phyloP scores from a whole-genome alignment of 2,888 invertebrate genomes.

The Penaeus monodon region DNA sequence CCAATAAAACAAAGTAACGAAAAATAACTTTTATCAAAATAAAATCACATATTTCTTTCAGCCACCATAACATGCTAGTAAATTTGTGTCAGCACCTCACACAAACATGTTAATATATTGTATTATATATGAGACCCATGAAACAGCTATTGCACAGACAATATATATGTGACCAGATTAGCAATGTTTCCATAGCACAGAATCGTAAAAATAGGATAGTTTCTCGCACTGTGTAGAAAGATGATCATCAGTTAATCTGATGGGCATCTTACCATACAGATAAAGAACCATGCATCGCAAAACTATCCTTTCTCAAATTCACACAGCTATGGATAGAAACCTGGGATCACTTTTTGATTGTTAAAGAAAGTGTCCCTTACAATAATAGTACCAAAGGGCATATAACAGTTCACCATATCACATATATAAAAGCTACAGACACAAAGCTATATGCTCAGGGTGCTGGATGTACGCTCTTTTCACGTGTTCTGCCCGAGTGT shows the following conservation, averaged over 20 bases:
- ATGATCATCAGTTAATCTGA: no score
- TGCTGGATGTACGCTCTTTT: slow-evolving; percentile 2
- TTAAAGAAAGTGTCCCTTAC: slow-evolving; percentile 3
- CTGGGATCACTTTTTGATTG: neutral
- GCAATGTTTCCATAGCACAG: neutral
- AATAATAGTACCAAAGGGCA: neutral
- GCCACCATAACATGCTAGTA: neutral
- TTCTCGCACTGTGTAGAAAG: neutral
- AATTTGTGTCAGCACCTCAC: slow-evolving; percentile 26
- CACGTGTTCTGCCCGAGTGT: slow-evolving; percentile 3
- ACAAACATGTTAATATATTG: neutral
- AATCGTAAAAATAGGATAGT: neutral
- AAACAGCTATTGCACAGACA: slow-evolving; percentile 26
- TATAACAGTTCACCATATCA: neutral
- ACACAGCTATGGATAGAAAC: no score
- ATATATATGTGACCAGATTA: slow-evolving; percentile 26
- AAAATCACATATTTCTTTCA: no score
- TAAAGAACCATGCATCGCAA: no score
- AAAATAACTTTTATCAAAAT: no score
- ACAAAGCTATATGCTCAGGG: slow-evolving; percentile 15
- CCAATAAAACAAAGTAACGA: no score
- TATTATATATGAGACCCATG: slow-evolving; percentile 5
- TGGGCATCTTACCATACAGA: no score
- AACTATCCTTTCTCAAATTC: no score
- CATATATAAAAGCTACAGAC: slow-evolving; percentile 17